A percentile compares a stretch with the other conserved stretches of the same genome.
These are phyloP conservation scores for Scotopteryx bipunctaria DNA, from an alignment of 2,888 invertebrate species.

Conservation along the genomic window DNA sequence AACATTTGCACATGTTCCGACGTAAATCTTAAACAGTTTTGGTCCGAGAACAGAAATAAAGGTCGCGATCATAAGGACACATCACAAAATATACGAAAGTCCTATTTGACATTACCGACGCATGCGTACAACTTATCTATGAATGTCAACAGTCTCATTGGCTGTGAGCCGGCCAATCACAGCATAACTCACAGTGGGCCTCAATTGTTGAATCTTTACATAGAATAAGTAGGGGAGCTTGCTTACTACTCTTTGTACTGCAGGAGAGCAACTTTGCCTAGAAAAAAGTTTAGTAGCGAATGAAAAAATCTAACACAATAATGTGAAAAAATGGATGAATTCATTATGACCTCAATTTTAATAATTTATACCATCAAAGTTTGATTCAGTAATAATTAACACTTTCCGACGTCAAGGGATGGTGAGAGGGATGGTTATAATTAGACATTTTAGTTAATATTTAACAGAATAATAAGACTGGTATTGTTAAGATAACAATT, in stretches of 20 bases:
- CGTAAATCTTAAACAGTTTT: too few species aligned
- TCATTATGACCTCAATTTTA: conserved; percentile 10
- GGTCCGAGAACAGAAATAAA: too few species aligned
- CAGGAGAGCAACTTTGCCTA: too few species aligned
- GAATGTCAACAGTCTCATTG: conserved; percentile 53
- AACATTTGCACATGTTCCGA: too few species aligned
- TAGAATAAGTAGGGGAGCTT: conserved; percentile 11
- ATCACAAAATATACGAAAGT: conserved; percentile 3
- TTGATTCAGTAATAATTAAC: conserved; percentile 28
- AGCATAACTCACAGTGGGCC: conserved; percentile 54
- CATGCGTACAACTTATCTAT: conserved; percentile 55
- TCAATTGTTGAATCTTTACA: conserved; percentile 17
- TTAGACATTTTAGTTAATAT: neutral
- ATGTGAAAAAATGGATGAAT: conserved; percentile 2
- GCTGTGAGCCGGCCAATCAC: conserved; percentile 56
- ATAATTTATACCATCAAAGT: conserved; percentile 12
- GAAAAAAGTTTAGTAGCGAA: too few species aligned
- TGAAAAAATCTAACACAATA: too few species aligned
- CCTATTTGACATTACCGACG: conserved; percentile 54
- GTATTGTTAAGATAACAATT: too few species aligned
- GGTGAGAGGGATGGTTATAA: conserved; percentile 20
- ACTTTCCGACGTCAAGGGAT: conserved; percentile 30
- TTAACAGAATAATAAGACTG: too few species aligned
- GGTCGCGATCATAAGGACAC: too few species aligned
- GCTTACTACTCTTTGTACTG: neutral